Evolutionary conservation across 2,113 vertebrate species (phyloP).

Genomic region (Anguilla japonica): DNA sequence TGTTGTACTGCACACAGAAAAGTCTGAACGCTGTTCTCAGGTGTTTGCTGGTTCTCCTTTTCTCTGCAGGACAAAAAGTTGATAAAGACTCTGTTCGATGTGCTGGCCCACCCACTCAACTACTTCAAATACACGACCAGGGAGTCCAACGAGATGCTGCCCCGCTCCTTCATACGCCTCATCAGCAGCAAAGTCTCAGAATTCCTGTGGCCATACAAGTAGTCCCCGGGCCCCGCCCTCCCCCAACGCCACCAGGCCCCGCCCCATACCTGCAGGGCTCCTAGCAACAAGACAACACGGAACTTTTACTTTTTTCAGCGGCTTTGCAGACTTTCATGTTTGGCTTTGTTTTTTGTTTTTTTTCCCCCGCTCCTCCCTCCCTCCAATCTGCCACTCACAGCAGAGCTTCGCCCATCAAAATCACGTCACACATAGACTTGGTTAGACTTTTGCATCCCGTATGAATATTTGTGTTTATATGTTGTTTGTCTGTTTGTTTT

Average conservation of each 20-base stretch:
- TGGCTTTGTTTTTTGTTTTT: slow-evolving; percentile 1
- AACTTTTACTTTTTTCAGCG: slow-evolving; percentile 46
- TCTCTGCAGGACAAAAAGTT: slow-evolving; percentile 92
- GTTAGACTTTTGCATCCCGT: not conserved
- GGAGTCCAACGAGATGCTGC: slow-evolving; percentile 97
- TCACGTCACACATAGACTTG: not conserved
- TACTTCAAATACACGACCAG: slow-evolving; percentile 97
- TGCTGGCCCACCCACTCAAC: slow-evolving; percentile 95
- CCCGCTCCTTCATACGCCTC: slow-evolving; percentile 95
- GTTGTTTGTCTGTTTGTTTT: slow-evolving; percentile 33
- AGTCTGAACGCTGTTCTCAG: not conserved
- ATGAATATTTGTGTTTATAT: slow-evolving; percentile 33
- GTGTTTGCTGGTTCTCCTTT: slow-evolving; percentile 9
- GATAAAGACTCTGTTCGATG: slow-evolving; percentile 97
- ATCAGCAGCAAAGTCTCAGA: slow-evolving; percentile 97
- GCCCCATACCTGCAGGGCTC: slow-evolving; percentile 19
- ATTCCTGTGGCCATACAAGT: slow-evolving; percentile 96
- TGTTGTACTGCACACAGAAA: not conserved
- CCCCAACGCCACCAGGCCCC: slow-evolving; percentile 20
- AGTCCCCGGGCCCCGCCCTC: slow-evolving; percentile 50
- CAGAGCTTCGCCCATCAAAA: not conserved
- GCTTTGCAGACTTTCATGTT: slow-evolving; percentile 65
- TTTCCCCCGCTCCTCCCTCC: not conserved
- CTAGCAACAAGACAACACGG: slow-evolving; percentile 45
- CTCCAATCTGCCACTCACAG: not conserved